These are phyloP conservation scores for Nothocercus julius DNA, from an alignment of 2,113 vertebrate species.

Conservation along the genomic window DNA sequence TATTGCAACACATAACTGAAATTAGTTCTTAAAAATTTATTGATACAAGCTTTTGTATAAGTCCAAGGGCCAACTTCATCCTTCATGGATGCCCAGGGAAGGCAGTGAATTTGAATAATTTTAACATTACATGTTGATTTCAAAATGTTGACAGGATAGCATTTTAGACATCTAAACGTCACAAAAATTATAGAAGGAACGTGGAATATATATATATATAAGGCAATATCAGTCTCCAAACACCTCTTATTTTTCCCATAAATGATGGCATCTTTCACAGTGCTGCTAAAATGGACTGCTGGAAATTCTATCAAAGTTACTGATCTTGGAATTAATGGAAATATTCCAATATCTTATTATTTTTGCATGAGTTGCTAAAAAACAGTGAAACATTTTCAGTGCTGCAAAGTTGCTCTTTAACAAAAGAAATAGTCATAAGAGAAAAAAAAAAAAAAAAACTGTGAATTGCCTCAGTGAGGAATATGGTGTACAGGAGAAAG, in stretches of 20 bases:
- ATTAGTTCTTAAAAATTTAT: constrained; percentile 40
- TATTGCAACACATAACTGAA: constrained; percentile 25
- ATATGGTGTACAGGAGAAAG: not conserved
- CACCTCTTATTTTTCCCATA: not conserved
- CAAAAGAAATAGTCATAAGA: not conserved
- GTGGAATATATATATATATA: no score
- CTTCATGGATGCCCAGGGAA: not conserved
- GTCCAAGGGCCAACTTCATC: constrained; percentile 19
- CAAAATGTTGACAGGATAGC: constrained; percentile 21
- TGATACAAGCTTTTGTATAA: constrained; percentile 39
- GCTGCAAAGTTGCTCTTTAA: not conserved
- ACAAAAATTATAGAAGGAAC: constrained; percentile 5
- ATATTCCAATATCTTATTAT: not conserved
- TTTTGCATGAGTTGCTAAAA: not conserved
- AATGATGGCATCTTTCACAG: not conserved
- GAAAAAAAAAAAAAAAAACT: not conserved
- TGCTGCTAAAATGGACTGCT: not conserved
- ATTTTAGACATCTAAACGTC: constrained; percentile 47
- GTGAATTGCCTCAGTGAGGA: not conserved
- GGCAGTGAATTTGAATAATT: constrained; percentile 9
- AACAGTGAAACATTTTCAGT: not conserved
- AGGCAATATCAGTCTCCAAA: not conserved
- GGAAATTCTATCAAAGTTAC: not conserved
- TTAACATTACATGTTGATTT: constrained; percentile 21
- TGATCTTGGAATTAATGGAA: not conserved